phyloP scores from a whole-genome alignment of 2,113 vertebrate genomes.

The Ophthalmolycus amberensis region DNA sequence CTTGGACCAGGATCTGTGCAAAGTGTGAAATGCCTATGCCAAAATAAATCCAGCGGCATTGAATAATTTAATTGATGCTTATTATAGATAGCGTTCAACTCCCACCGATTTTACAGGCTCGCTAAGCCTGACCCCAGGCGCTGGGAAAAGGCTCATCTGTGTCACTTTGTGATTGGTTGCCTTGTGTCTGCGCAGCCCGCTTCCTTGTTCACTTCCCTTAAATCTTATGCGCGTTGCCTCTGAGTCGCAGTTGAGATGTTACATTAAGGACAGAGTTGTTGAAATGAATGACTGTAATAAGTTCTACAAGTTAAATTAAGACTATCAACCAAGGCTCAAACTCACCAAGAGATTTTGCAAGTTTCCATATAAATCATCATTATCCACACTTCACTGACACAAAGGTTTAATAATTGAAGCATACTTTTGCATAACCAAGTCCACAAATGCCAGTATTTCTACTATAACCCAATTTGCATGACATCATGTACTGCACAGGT shows the following conservation, averaged over 20 bases:
- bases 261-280: slow-evolving; percentile 46
- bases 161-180: slow-evolving; percentile 61
- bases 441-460: slow-evolving; percentile 22
- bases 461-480: slow-evolving; percentile 38
- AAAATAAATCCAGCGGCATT: slow-evolving; percentile 76
- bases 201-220: slow-evolving; percentile 43
- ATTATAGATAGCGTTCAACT: slow-evolving; percentile 77
- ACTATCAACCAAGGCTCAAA: slow-evolving; percentile 37
- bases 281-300: slow-evolving; percentile 65
- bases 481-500: slow-evolving; percentile 6
- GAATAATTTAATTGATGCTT: slow-evolving; percentile 80
- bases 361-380: slow-evolving; percentile 40
- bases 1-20: slow-evolving; percentile 60
- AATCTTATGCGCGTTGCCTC: slow-evolving; percentile 39
- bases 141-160: slow-evolving; percentile 58
- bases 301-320: slow-evolving; percentile 50
- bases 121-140: slow-evolving; percentile 69
- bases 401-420: slow-evolving; percentile 37
- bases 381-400: slow-evolving; percentile 19
- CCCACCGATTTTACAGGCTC: slow-evolving; percentile 66
- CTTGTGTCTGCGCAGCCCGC: slow-evolving; percentile 47
- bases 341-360: slow-evolving; percentile 30
- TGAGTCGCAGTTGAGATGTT: slow-evolving; percentile 57
- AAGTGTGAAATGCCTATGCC: slow-evolving; percentile 67
- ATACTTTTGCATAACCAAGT: slow-evolving; percentile 30